These are phyloP conservation scores for Leptosomus discolor DNA, from an alignment of 2,113 vertebrate species.

Conservation along the genomic window DNA sequence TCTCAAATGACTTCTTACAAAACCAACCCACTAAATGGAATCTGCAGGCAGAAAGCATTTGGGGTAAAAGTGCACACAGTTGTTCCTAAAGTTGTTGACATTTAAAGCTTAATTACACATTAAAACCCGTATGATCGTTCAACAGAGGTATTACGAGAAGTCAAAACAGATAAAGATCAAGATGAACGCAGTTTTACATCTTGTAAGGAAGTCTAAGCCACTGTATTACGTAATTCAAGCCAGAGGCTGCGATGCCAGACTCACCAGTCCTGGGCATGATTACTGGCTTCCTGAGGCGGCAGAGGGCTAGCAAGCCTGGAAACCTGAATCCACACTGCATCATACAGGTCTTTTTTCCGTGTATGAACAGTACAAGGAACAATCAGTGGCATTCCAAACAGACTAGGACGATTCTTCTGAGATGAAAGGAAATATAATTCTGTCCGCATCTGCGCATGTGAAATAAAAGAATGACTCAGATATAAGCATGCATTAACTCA, in stretches of 20 bases:
- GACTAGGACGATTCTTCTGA: slow-evolving; percentile 95
- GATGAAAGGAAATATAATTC: slow-evolving; percentile 97
- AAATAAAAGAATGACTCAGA: background rate
- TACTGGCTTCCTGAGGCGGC: slow-evolving; percentile 98
- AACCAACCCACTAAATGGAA: background rate
- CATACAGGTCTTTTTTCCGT: slow-evolving; percentile 91
- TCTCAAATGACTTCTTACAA: background rate
- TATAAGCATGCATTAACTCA: background rate
- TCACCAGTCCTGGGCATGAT: slow-evolving; percentile 97
- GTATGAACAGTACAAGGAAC: slow-evolving; percentile 95
- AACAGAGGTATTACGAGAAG: background rate
- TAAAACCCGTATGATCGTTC: background rate
- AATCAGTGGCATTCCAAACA: slow-evolving; percentile 97
- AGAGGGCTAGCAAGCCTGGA: slow-evolving; percentile 94
- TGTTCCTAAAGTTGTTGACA: background rate
- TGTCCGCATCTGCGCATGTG: slow-evolving; percentile 85
- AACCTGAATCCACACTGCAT: slow-evolving; percentile 96
- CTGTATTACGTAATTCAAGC: background rate
- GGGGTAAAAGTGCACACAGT: background rate
- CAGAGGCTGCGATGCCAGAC: slow-evolving; percentile 1
- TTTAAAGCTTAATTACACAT: background rate
- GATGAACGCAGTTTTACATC: background rate
- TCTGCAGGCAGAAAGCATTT: background rate
- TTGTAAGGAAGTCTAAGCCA: background rate
- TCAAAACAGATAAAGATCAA: background rate